Base-by-base conservation (phyloP, 2,797 vertebrate genomes). In the Muraenolepis orangiensis region DNA sequence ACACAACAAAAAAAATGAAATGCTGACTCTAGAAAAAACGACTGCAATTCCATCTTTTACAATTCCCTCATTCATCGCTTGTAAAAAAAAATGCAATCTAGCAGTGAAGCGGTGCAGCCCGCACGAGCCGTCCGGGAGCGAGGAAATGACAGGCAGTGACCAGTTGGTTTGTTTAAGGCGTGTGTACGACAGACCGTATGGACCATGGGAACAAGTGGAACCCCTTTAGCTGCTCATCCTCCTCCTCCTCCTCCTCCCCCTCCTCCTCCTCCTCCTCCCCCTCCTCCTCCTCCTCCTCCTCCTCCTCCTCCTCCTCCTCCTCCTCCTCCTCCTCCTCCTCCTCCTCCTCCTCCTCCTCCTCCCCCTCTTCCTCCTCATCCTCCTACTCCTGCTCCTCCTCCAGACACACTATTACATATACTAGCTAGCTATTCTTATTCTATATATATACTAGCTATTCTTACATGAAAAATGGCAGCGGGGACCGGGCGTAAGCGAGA, bases 401-500 rank as follows among this genome's bases (percentile, higher is more conserved):
- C n/a, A n/a, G n/a, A n/a, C 57, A 64, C 57, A 64, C 23, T n/a
- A n/a, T n/a, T n/a, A n/a, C n/a, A n/a, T n/a, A n/a, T n/a, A n/a
- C n/a, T n/a, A n/a, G n/a, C n/a, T n/a, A n/a, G n/a, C n/a, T n/a
- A n/a, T n/a, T n/a, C n/a, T n/a, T n/a, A n/a, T n/a, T n/a, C n/a
- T n/a, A n/a, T n/a, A n/a, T n/a, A n/a, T n/a, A n/a, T n/a, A n/a
- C n/a, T n/a, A 26, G 57, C 57, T 64, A 12, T 13, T 26, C 23
- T 10, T 10, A 23, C 18, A 70, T 88, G 87, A 90, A 46, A 16
- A 88, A 90, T 84, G 38, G 74, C 80, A 81, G 85, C 78, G 72
- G 84, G 70, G 72, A n/a, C 30, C 28, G 76, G 6, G 76, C 70
- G 68, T 72, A 79, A 75, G 87, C 76, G 78, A 81, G 82, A 76